These are phyloP conservation scores for Perizoma affinitatum DNA, from an alignment of 2,888 invertebrate species.

Conservation along the genomic window DNA sequence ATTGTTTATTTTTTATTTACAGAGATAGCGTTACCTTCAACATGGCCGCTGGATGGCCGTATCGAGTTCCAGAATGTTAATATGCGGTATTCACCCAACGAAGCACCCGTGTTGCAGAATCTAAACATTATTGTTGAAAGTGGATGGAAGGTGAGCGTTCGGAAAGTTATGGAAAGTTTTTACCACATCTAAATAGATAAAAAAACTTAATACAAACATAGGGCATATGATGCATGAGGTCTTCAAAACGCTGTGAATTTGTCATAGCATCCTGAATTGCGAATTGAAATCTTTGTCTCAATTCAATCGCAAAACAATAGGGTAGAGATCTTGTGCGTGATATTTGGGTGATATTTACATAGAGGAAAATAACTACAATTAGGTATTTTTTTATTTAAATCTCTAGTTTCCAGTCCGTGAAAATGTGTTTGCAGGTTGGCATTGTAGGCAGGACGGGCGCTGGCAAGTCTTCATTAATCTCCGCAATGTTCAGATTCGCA, in stretches of 20 bases:
- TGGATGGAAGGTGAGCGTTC: slow-evolving; percentile 70
- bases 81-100: slow-evolving; percentile 85
- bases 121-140: slow-evolving; percentile 68
- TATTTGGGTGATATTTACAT: no score
- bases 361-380: no score
- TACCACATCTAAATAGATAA: no score
- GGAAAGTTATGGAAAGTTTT: no score
- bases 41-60: slow-evolving; percentile 86
- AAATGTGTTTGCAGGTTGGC: slow-evolving; percentile 64
- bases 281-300: no score
- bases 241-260: no score
- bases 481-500: slow-evolving; percentile 88
- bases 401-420: not conserved
- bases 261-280: no score
- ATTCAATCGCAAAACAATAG: no score
- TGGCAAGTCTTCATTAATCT: slow-evolving; percentile 88
- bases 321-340: no score
- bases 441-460: slow-evolving; percentile 91
- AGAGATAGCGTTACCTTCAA: slow-evolving; percentile 79
- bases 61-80: slow-evolving; percentile 84
- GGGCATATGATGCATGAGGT: no score
- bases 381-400: no score
- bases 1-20: slow-evolving; percentile 40
- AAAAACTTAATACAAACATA: no score
- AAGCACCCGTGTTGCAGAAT: slow-evolving; percentile 85